Percentiles rank a stretch among this genome's conserved stretches.
Evolutionary conservation across 2,113 vertebrate species (phyloP).

Genomic region (Morone chrysops): DNA sequence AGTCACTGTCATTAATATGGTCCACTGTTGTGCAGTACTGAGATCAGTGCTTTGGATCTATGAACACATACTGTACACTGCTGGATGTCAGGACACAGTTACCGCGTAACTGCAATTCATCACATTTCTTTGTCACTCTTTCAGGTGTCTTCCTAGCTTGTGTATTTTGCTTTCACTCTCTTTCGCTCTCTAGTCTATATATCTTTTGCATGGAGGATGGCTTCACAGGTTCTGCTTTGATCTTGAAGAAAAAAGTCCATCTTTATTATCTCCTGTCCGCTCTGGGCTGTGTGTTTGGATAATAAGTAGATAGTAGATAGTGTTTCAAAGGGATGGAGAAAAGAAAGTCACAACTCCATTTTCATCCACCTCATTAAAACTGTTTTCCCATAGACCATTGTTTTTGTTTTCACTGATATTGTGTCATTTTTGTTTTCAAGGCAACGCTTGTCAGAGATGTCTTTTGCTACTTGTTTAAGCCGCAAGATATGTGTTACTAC

Average conservation of each 20-base stretch:
- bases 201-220: background rate
- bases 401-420: slow-evolving; percentile 48
- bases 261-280: slow-evolving; percentile 40
- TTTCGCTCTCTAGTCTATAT: background rate
- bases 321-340: slow-evolving; percentile 12
- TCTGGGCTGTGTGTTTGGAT: slow-evolving; percentile 29
- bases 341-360: slow-evolving; percentile 13
- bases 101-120: slow-evolving; percentile 11
- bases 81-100: slow-evolving; percentile 16
- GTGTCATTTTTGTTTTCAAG: slow-evolving; percentile 32
- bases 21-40: slow-evolving; percentile 2
- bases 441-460: slow-evolving; percentile 35
- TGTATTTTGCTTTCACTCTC: slow-evolving; percentile 6
- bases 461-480: slow-evolving; percentile 35
- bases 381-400: slow-evolving; percentile 3
- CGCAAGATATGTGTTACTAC: background rate
- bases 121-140: slow-evolving; percentile 10
- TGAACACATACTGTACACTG: background rate
- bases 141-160: background rate
- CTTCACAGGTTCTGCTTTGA: slow-evolving; percentile 28
- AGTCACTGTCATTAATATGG: background rate
- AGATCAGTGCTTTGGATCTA: background rate
- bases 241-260: slow-evolving; percentile 12
- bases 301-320: background rate
- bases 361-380: slow-evolving; percentile 45